Conservation (phyloP, 2,113 vertebrate species). For the Lonchura striata region DNA sequence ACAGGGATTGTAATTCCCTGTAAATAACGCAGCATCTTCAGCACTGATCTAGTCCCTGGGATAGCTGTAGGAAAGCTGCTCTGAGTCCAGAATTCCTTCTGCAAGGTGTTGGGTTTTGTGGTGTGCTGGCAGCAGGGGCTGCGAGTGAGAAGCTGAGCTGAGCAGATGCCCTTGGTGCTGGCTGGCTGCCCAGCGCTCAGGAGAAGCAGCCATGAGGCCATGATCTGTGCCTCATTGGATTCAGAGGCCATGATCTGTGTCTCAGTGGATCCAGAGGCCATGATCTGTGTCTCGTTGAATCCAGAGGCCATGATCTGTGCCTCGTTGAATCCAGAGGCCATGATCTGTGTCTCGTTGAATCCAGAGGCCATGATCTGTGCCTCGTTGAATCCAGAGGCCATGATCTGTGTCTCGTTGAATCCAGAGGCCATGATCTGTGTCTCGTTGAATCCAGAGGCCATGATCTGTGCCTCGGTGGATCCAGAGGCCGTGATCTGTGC, state of each 20-base stretch:
- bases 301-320: neutral
- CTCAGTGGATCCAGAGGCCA: neutral
- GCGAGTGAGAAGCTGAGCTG: neutral
- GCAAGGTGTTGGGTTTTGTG: fast-evolving
- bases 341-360: too few relatives aligned
- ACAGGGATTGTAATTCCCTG: neutral
- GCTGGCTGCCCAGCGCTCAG: neutral
- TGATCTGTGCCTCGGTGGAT: too few relatives aligned
- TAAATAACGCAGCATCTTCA: neutral
- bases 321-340: neutral
- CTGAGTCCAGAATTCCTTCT: neutral
- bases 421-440: neutral
- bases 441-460: neutral
- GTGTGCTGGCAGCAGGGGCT: neutral
- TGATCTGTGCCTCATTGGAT: neutral
- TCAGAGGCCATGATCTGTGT: too few relatives aligned
- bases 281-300: too few relatives aligned
- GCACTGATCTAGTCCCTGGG: neutral
- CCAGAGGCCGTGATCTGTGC: neutral
- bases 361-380: neutral
- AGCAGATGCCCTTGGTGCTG: neutral
- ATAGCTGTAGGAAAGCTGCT: neutral
- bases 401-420: too few relatives aligned
- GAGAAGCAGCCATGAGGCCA: neutral
- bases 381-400: neutral